These are phyloP conservation scores for Porites lobata DNA, from an alignment of 92 coral and sea anemone genomes.

Conservation along the genomic window DNA sequence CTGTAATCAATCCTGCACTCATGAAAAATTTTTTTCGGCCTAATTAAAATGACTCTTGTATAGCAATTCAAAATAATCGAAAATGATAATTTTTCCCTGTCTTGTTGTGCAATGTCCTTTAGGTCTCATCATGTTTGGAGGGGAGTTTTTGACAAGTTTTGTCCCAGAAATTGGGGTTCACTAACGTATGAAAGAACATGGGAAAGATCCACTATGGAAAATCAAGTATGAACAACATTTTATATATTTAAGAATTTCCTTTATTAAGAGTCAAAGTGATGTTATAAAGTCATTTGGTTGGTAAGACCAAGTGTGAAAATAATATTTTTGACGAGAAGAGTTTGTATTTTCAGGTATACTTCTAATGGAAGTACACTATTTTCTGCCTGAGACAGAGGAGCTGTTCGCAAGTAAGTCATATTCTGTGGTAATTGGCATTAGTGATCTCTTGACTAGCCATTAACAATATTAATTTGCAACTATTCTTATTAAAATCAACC, in stretches of 20 bases:
- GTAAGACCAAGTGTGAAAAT: too few species aligned
- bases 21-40: too few species aligned
- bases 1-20: too few species aligned
- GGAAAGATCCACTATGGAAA: conserved; percentile 86
- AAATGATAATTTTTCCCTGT: too few species aligned
- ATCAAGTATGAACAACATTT: conserved; percentile 65
- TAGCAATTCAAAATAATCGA: too few species aligned
- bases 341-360: conserved; percentile 65
- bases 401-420: conserved; percentile 74
- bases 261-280: neutral
- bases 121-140: conserved; percentile 95
- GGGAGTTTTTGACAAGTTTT: conserved; percentile 81
- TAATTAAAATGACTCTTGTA: too few species aligned
- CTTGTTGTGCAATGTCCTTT: neutral
- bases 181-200: conserved; percentile 87
- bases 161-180: conserved; percentile 91
- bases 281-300: too few species aligned
- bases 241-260: neutral
- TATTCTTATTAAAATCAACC: too few species aligned
- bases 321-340: too few species aligned
- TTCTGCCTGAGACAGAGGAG: conserved; percentile 89
- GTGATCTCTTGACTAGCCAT: too few species aligned
- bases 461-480: too few species aligned
- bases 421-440: too few species aligned
- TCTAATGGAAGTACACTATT: conserved; percentile 90